Conservation (phyloP, 2,113 vertebrate genomes). For the Alaudala cheleensis region DNA sequence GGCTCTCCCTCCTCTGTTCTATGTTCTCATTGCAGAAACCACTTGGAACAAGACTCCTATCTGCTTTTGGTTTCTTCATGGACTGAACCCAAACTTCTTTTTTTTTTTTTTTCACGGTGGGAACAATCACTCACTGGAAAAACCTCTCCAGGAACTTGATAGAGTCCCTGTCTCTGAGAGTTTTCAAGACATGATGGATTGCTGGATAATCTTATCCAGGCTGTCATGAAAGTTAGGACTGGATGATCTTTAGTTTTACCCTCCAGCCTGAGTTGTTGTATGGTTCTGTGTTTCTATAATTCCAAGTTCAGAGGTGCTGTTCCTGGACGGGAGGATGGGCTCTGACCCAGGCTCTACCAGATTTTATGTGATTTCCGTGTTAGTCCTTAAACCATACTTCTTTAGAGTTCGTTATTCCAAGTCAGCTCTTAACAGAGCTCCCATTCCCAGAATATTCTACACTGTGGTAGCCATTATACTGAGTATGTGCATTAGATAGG, state of each 20-base stretch:
- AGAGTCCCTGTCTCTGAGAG: not conserved
- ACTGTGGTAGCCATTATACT: not conserved
- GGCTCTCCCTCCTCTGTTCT: not conserved
- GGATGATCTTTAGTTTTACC: not conserved
- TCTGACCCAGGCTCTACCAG: not conserved
- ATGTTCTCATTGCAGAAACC: not conserved
- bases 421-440: not conserved
- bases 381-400: not conserved
- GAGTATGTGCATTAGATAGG: not conserved
- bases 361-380: not conserved
- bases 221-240: not conserved
- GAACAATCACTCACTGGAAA: not conserved
- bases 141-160: not conserved
- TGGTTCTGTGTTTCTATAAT: not conserved
- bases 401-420: not conserved
- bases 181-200: accelerated
- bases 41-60: not conserved
- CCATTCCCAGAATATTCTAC: not conserved
- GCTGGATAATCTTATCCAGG: not conserved
- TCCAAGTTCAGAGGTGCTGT: not conserved
- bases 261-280: not conserved
- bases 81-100: not conserved
- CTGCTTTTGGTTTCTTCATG: not conserved
- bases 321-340: not conserved
- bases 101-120: too few relatives aligned